Evolutionary conservation across 1,140 invertebrate species (phyloP).

Genomic region (Ooceraea biroi): DNA sequence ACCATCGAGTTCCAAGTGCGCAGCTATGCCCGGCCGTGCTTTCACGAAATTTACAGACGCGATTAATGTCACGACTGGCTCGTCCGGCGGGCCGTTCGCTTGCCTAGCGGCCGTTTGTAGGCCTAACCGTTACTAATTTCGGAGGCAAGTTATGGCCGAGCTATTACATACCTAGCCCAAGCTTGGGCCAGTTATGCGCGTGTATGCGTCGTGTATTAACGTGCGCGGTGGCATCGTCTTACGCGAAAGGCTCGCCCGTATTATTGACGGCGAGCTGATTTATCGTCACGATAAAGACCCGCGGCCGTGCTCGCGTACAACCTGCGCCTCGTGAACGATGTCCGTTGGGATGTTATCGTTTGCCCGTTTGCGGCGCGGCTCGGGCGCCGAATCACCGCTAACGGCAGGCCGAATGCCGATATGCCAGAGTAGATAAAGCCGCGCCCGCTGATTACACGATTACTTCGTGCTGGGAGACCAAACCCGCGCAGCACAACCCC

Average conservation of each 20-base stretch:
- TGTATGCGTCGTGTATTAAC: slow-evolving; percentile 48
- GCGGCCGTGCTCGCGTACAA: slow-evolving; percentile 36
- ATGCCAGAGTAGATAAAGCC: slow-evolving; percentile 55
- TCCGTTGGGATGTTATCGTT: slow-evolving; percentile 52
- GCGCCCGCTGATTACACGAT: slow-evolving; percentile 61
- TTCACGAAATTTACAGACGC: slow-evolving; percentile 81
- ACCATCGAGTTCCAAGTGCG: slow-evolving; percentile 64
- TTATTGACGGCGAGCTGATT: slow-evolving; percentile 72
- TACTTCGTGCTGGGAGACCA: slow-evolving; percentile 47
- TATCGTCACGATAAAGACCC: slow-evolving; percentile 77
- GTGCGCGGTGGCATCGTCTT: slow-evolving; percentile 40
- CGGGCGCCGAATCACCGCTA: slow-evolving; percentile 39
- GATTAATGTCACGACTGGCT: slow-evolving; percentile 80
- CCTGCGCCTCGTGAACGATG: background rate
- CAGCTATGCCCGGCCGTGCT: slow-evolving; percentile 70
- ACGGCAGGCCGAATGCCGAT: slow-evolving; percentile 59
- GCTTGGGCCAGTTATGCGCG: background rate
- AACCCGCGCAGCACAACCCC: slow-evolving; percentile 17
- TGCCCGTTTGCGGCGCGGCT: slow-evolving; percentile 33
- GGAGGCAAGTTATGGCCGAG: slow-evolving; percentile 77
- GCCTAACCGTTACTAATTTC: slow-evolving; percentile 83
- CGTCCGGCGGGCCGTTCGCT: slow-evolving; percentile 65
- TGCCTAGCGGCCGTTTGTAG: slow-evolving; percentile 72
- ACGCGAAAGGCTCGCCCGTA: slow-evolving; percentile 43
- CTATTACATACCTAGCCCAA: slow-evolving; percentile 73